Conservation (phyloP, 2,888 invertebrate genomes). For the Crematogaster levior region DNA sequence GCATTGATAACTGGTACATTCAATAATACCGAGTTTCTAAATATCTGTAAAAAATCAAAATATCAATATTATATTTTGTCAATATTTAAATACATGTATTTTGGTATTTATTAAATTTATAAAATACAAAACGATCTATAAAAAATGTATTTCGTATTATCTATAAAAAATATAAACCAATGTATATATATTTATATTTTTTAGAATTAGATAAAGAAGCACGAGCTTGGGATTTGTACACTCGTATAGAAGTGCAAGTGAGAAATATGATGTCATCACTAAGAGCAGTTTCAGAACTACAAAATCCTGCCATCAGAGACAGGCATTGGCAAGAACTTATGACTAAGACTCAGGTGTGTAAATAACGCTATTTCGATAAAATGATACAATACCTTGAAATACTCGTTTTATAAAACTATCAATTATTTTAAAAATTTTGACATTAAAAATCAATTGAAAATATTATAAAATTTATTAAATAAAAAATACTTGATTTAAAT, state of each 20-base stretch:
- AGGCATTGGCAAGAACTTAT: slow-evolving; percentile 98
- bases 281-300: slow-evolving; percentile 96
- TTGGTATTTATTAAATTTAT: not conserved
- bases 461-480: too few relatives aligned
- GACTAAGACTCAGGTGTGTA: slow-evolving; percentile 93
- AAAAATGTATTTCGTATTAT: too few relatives aligned
- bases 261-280: slow-evolving; percentile 97
- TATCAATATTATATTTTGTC: not conserved
- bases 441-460: not conserved
- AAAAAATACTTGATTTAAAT: not conserved
- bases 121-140: not conserved
- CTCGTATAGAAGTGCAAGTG: slow-evolving; percentile 92
- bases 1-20: not conserved
- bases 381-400: not conserved
- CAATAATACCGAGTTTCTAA: not conserved
- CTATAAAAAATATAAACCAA: not conserved
- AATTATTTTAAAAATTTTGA: not conserved
- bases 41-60: not conserved
- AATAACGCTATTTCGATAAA: not conserved
- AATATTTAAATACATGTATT: not conserved
- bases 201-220: slow-evolving; percentile 89
- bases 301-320: slow-evolving; percentile 97
- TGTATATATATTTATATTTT: not conserved
- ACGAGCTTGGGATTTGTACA: slow-evolving; percentile 91
- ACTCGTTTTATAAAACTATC: not conserved